Evolutionary conservation across 2,888 invertebrate genomes (phyloP).

Genomic region (Spodoptera littoralis): DNA sequence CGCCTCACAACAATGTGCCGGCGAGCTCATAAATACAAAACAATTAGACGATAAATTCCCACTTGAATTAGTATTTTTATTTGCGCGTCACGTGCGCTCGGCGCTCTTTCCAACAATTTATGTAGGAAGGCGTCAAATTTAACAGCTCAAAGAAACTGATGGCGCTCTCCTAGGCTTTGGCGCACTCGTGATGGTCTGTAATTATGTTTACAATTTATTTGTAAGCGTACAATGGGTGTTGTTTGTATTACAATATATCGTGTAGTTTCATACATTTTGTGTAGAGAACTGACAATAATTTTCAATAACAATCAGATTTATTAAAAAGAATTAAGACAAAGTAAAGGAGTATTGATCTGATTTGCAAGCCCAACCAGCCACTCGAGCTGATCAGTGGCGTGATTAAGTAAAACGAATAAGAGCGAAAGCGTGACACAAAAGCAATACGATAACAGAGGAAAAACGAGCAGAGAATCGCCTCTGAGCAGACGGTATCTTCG

Average conservation of each 20-base stretch:
- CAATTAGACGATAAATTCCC: slow-evolving; percentile 84
- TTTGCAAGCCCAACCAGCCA: slow-evolving; percentile 72
- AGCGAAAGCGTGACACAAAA: slow-evolving; percentile 86
- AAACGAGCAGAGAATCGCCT: slow-evolving; percentile 85
- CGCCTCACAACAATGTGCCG: slow-evolving; percentile 76
- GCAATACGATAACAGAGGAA: slow-evolving; percentile 83
- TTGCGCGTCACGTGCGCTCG: slow-evolving; percentile 83
- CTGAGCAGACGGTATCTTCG: slow-evolving; percentile 83
- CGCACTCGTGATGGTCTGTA: slow-evolving; percentile 75
- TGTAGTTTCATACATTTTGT: slow-evolving; percentile 17
- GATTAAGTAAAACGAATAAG: slow-evolving; percentile 85
- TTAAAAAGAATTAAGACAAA: slow-evolving; percentile 34
- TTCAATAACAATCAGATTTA: slow-evolving; percentile 2
- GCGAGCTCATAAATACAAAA: slow-evolving; percentile 80
- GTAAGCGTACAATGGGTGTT: slow-evolving; percentile 67
- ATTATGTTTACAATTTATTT: slow-evolving; percentile 80
- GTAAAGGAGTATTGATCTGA: slow-evolving; percentile 59
- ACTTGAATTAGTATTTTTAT: slow-evolving; percentile 84
- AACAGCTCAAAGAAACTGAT: slow-evolving; percentile 82
- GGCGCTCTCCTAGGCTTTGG: slow-evolving; percentile 73
- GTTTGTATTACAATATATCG: slow-evolving; percentile 57
- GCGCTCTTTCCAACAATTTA: slow-evolving; percentile 77
- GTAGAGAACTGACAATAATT: slow-evolving; percentile 9
- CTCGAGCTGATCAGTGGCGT: slow-evolving; percentile 75
- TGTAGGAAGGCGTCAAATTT: slow-evolving; percentile 80